phyloP scores from a whole-genome alignment of 2,797 vertebrate species.

The Lycodopsis pacificus region DNA sequence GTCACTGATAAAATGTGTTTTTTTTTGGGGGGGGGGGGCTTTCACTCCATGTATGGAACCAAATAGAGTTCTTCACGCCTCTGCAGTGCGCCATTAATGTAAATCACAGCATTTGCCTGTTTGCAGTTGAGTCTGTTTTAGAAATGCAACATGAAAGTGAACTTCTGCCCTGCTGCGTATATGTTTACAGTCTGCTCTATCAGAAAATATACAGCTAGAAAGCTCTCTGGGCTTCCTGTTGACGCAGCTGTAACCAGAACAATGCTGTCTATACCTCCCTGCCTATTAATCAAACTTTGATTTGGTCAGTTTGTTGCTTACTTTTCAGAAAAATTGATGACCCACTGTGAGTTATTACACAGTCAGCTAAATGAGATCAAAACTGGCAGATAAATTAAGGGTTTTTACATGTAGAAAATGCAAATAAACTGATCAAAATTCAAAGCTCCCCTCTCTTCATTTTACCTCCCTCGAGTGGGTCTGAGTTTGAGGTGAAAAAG shows the following conservation, averaged over 20 bases:
- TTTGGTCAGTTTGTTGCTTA: constrained; percentile 76
- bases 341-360: constrained; percentile 59
- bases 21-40: not conserved
- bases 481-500: constrained; percentile 53
- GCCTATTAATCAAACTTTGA: constrained; percentile 70
- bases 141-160: constrained; percentile 49
- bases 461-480: constrained; percentile 21
- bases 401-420: constrained; percentile 69
- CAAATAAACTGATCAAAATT: constrained; percentile 78
- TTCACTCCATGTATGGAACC: constrained; percentile 9
- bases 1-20: constrained; percentile 19
- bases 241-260: constrained; percentile 62
- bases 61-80: constrained; percentile 17
- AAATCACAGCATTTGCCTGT: constrained; percentile 46
- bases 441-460: constrained; percentile 36
- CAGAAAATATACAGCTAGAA: constrained; percentile 49
- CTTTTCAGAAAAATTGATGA: constrained; percentile 70
- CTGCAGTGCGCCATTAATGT: constrained; percentile 22
- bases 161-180: constrained; percentile 38
- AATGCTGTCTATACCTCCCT: constrained; percentile 42
- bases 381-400: constrained; percentile 71
- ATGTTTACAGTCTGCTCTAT: constrained; percentile 51
- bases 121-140: constrained; percentile 14
- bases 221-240: constrained; percentile 45
- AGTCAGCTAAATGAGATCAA: constrained; percentile 67